Evolutionary conservation across 2,797 vertebrate species (phyloP), one percentile per base, ranked within the genome.

Genomic region (Xenopus petersii): DNA sequence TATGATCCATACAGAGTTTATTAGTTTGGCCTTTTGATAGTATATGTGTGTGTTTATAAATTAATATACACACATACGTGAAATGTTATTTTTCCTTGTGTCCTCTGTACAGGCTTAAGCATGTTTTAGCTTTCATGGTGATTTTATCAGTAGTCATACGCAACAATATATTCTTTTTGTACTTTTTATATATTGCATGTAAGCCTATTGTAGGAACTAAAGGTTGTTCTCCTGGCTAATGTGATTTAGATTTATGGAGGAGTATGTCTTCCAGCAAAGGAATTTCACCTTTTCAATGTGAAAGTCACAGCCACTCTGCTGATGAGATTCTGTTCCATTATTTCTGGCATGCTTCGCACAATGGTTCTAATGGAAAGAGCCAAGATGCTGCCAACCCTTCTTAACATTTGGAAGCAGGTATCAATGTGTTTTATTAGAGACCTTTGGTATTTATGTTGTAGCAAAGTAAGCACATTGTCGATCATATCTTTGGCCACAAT

Each of bases 341-440:
- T 74, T 74, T 73, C 54, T 78, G 76, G 76, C 76, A 10, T 64
- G 15, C 58, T 9, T 69, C 55, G 68, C 26, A 65, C 51, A 73
- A 60, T 78, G 70, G 64, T 62, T 24, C n/a, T 78, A 73, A 78
- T 78, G 71, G 76, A 78, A 69, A 68, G 71, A 78, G 71, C 76
- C 76, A 69, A 59, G 66, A 74, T 70, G 48, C 69, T 78, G 76
- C 76, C 76, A 78, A 65, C 24, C 66, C 8, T 63, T 62, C 65
- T 64, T 78, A 61, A 64, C 66, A 59, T 70, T 73, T 70, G 12
- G 60, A 78, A 69, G 46, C 47, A 6, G 59, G 65, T 73, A 73
- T 21, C 70, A 78, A 58, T 64, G 61, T 64, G 51, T 68, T 65
- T 26, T 77, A 67, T 77, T 67, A 64, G 56, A 77, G 64, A 66